These are phyloP conservation scores for Theonella swinhoei DNA, from an alignment of 37 sponge, comb jelly and placozoan species.

Conservation along the genomic window DNA sequence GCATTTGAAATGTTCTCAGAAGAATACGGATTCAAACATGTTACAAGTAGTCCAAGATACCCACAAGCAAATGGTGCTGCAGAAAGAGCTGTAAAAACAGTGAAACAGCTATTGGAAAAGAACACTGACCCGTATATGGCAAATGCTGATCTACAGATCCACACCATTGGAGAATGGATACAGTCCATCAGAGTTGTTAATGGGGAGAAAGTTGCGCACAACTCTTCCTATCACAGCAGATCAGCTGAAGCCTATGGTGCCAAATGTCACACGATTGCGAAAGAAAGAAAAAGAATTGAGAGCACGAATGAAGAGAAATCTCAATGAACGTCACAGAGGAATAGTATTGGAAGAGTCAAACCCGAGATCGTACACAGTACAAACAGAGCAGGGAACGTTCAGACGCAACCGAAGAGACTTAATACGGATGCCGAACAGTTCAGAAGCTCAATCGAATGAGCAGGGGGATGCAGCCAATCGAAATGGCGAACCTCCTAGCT, in stretches of 20 bases:
- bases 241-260: no score
- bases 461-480: no score
- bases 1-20: constrained; percentile 31
- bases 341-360: not conserved
- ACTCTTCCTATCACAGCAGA: not conserved
- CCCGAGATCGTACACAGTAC: constrained; percentile 26
- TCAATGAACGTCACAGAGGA: constrained; percentile 28
- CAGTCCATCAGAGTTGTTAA: constrained; percentile 57
- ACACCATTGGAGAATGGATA: constrained; percentile 63
- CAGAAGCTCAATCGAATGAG: no score
- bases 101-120: no score
- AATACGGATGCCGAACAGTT: no score
- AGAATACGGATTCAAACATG: constrained; percentile 47
- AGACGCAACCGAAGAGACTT: constrained; percentile 32
- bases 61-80: constrained; percentile 64
- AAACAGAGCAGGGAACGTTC: constrained; percentile 7
- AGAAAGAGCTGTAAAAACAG: constrained; percentile 47
- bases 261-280: no score
- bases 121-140: no score
- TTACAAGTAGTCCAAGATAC: constrained; percentile 50
- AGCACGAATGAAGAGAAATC: no score
- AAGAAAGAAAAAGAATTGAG: no score
- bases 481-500: no score
- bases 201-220: constrained; percentile 39
- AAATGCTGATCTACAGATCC: no score